Percentiles rank a stretch among this genome's conserved stretches.
These are phyloP conservation scores for Scartelaos histophorus DNA, from an alignment of 2,113 vertebrate genomes.

Conservation along the genomic window DNA sequence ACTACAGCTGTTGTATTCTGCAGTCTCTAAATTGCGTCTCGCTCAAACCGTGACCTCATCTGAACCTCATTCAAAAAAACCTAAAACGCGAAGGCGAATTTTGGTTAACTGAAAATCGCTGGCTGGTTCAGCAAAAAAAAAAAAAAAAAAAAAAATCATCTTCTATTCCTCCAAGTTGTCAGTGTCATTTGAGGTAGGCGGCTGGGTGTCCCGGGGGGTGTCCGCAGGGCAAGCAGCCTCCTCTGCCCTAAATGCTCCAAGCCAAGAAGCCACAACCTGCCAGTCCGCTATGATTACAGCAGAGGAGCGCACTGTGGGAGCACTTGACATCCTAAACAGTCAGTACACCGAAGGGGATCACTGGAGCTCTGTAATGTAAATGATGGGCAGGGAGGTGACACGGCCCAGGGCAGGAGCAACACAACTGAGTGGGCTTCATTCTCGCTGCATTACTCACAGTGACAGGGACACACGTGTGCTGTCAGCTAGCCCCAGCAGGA, in stretches of 20 bases:
- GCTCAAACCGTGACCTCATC: slow-evolving; percentile 9
- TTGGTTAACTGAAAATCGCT: neutral
- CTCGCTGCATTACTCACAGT: slow-evolving; percentile 45
- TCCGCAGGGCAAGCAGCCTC: slow-evolving; percentile 60
- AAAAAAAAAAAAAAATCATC: too few relatives aligned
- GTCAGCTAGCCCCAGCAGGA: slow-evolving; percentile 29
- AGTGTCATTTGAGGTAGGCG: slow-evolving; percentile 52
- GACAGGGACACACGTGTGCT: slow-evolving; percentile 57
- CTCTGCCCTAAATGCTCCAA: slow-evolving; percentile 64
- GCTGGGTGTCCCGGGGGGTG: slow-evolving; percentile 52
- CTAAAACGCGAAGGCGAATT: neutral
- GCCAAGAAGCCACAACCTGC: slow-evolving; percentile 58
- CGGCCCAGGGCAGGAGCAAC: slow-evolving; percentile 59
- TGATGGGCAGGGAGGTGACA: slow-evolving; percentile 55
- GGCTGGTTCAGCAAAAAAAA: too few relatives aligned
- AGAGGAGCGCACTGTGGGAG: slow-evolving; percentile 44
- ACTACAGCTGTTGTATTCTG: neutral
- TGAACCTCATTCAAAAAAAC: slow-evolving; percentile 8
- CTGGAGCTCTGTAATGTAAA: slow-evolving; percentile 53
- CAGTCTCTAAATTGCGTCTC: neutral
- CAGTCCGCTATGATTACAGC: slow-evolving; percentile 62
- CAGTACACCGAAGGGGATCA: slow-evolving; percentile 19
- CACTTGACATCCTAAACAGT: slow-evolving; percentile 54
- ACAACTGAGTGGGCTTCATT: slow-evolving; percentile 59
- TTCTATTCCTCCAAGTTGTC: slow-evolving; percentile 42